phyloP scores from a whole-genome alignment of 2,113 vertebrate species.

The Nansenia antarctica region DNA sequence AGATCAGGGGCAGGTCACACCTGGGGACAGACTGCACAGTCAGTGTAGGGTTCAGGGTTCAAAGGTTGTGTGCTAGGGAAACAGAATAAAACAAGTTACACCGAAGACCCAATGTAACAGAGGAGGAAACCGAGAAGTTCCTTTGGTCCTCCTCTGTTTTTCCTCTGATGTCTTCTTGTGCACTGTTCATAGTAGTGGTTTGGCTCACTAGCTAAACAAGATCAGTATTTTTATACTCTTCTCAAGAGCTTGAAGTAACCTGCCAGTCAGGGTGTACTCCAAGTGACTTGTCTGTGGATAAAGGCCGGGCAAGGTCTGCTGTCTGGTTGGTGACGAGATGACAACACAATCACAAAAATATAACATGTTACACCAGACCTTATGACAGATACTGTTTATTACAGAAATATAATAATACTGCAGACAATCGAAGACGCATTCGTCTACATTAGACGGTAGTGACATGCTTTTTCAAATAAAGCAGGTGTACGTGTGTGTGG shows the following conservation, averaged over 20 bases:
- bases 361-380: too few relatives aligned
- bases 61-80: conserved; percentile 1
- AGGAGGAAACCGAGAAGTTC: too few relatives aligned
- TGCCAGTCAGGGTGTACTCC: conserved; percentile 14
- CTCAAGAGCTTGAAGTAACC: conserved; percentile 9
- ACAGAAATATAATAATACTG: too few relatives aligned
- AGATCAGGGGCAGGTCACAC: background rate
- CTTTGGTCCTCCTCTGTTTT: too few relatives aligned
- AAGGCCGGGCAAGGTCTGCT: too few relatives aligned
- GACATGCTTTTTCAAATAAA: too few relatives aligned
- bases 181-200: background rate
- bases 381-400: too few relatives aligned
- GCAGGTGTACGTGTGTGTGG: too few relatives aligned
- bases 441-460: too few relatives aligned
- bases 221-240: background rate
- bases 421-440: too few relatives aligned
- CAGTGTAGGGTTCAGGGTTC: conserved; percentile 11
- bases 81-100: background rate
- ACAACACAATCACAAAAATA: too few relatives aligned
- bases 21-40: conserved; percentile 4
- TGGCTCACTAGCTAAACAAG: background rate
- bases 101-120: background rate
- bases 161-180: background rate
- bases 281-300: conserved; percentile 19
- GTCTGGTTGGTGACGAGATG: too few relatives aligned